phyloP scores from a whole-genome alignment of 92 coral and sea anemone species.

The Epizoanthus rinbou region DNA sequence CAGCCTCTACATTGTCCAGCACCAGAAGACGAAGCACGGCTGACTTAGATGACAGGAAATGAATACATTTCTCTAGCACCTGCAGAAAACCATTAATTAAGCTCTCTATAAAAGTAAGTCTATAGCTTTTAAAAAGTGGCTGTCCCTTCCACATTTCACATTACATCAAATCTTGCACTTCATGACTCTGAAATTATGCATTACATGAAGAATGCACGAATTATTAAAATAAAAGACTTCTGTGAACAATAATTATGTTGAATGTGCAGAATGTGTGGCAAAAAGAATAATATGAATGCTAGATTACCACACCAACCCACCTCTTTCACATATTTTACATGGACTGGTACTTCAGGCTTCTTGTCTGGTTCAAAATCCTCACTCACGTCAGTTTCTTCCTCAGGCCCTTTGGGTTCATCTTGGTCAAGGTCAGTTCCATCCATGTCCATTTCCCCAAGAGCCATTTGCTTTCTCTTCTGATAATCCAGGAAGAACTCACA shows the following conservation, averaged over 20 bases:
- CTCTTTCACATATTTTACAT: conserved; percentile 78
- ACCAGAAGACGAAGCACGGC: conserved; percentile 77
- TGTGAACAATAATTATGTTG: too few species aligned
- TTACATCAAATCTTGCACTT: too few species aligned
- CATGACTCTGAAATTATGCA: too few species aligned
- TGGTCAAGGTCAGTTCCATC: conserved; percentile 38
- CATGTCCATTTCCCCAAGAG: conserved; percentile 69
- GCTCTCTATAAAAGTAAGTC: not conserved
- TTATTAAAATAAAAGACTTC: too few species aligned
- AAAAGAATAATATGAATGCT: too few species aligned
- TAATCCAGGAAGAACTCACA: conserved; percentile 66
- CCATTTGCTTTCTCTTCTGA: conserved; percentile 77
- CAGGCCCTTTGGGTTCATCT: conserved; percentile 13
- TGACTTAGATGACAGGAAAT: conserved; percentile 84
- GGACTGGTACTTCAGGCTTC: conserved; percentile 75
- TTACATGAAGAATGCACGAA: too few species aligned
- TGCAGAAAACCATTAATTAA: conserved; percentile 10
- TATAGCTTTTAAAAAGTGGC: too few species aligned
- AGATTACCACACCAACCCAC: conserved; percentile 36
- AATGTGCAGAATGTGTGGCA: too few species aligned
- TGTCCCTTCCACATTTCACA: too few species aligned
- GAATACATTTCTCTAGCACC: conserved; percentile 94
- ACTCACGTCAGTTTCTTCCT: conserved; percentile 47
- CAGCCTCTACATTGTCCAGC: conserved; percentile 79
- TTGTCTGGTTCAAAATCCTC: conserved; percentile 77